phyloP scores from a whole-genome alignment of 2,797 vertebrate genomes.

The Mustela erminea region DNA sequence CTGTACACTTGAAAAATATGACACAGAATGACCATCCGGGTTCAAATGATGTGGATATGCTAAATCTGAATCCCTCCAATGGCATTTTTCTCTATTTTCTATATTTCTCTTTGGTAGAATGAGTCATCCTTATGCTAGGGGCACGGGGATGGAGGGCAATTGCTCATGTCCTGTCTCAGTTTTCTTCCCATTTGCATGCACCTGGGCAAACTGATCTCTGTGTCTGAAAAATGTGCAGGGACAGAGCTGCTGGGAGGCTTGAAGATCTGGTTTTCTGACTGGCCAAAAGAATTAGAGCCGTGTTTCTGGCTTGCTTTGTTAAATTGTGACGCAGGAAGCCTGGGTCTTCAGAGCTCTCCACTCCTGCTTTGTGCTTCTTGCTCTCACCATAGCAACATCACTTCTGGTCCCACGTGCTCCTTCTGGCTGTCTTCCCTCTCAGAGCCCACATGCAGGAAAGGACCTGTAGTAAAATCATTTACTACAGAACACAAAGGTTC shows the following conservation, averaged over 20 bases:
- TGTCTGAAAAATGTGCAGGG: not conserved
- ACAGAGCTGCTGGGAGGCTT: not conserved
- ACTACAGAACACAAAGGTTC: slow-evolving; percentile 59
- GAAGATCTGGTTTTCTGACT: not conserved
- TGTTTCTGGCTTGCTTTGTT: not conserved
- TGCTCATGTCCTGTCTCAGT: not conserved
- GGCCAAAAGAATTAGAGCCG: not conserved
- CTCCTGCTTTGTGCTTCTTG: not conserved
- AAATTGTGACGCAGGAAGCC: not conserved
- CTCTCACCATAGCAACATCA: slow-evolving; percentile 73
- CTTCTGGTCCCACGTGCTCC: not conserved
- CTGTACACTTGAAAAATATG: not conserved
- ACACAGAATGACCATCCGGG: not conserved
- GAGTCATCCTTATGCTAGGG: not conserved
- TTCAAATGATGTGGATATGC: not conserved
- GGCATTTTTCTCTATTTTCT: not conserved
- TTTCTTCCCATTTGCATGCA: not conserved
- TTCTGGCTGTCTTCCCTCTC: slow-evolving; percentile 54
- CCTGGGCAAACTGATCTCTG: not conserved
- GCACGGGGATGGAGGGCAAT: not conserved
- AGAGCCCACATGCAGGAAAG: slow-evolving; percentile 25
- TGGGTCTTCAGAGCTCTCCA: not conserved
- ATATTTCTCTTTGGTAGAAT: not conserved
- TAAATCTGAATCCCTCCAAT: not conserved
- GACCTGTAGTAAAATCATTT: slow-evolving; percentile 66